Percentiles rank a stretch among this genome's conserved stretches.
These are phyloP conservation scores for Pocota personata DNA, from an alignment of 2,888 invertebrate genomes.

Conservation along the genomic window DNA sequence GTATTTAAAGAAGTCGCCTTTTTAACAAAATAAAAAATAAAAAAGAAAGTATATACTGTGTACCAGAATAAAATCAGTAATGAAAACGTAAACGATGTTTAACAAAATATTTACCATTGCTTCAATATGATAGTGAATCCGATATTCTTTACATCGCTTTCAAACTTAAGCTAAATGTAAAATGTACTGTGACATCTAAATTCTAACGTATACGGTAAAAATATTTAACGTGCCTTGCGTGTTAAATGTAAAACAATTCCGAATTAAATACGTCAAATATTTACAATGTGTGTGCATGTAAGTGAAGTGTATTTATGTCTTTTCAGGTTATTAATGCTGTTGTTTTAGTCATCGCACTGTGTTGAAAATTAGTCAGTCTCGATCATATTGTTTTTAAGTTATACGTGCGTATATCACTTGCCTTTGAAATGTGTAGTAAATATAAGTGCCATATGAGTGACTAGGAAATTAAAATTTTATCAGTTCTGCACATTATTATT, in stretches of 20 bases:
- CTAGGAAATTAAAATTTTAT: too few species aligned
- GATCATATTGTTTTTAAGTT: not conserved
- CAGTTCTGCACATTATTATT: too few species aligned
- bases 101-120: not conserved
- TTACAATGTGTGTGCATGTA: conserved; percentile 40
- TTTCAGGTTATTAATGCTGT: conserved; percentile 42
- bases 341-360: conserved; percentile 31
- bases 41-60: not conserved
- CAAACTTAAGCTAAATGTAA: not conserved
- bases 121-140: not conserved
- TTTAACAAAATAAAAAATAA: not conserved
- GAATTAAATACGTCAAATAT: conserved; percentile 29
- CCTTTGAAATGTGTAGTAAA: too few species aligned
- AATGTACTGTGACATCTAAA: not conserved
- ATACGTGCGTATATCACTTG: too few species aligned
- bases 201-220: conserved; percentile 1
- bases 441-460: too few species aligned
- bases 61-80: not conserved
- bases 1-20: not conserved
- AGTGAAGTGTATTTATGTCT: conserved; percentile 30
- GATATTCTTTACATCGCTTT: not conserved
- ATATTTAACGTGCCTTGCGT: not conserved
- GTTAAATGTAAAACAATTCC: not conserved
- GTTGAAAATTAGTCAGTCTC: conserved; percentile 7
- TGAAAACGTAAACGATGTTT: not conserved